Evolutionary conservation across 2,797 vertebrate genomes (phyloP).

Genomic region (Rhynchonycteris naso): DNA sequence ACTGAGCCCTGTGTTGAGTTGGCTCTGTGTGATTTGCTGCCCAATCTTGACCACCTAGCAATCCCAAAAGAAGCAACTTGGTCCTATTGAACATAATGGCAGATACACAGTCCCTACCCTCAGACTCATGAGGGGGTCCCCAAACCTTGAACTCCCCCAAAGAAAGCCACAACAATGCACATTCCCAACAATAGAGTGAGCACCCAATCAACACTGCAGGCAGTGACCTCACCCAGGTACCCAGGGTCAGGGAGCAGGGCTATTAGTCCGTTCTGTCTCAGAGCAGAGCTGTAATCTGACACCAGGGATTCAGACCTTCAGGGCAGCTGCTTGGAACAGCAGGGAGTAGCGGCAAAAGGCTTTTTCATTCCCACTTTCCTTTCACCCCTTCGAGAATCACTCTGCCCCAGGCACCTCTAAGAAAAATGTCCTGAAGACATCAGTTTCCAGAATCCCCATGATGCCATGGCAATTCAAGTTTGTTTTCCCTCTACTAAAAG

Average conservation of each 20-base stretch:
- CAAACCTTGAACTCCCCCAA: not conserved
- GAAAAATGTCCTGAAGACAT: conserved; percentile 32
- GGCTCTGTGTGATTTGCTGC: not conserved
- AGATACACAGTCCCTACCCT: not conserved
- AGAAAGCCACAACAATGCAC: not conserved
- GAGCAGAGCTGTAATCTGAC: conserved; percentile 56
- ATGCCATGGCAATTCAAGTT: not conserved
- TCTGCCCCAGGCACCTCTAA: not conserved
- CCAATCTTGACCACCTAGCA: not conserved
- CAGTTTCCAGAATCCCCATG: not conserved
- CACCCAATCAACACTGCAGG: conserved; percentile 46
- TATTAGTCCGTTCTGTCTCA: not conserved
- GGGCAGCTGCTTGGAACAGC: not conserved
- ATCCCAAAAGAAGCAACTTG: conserved; percentile 46
- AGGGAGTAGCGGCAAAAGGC: conserved; percentile 15
- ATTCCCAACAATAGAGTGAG: not conserved
- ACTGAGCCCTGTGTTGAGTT: not conserved
- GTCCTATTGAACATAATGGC: not conserved
- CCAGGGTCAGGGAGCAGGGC: not conserved
- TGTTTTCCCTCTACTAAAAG: conserved; percentile 37
- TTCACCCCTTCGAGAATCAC: conserved; percentile 31
- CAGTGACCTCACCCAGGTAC: conserved; percentile 65
- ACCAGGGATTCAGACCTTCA: conserved; percentile 47
- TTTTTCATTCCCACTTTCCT: conserved; percentile 39
- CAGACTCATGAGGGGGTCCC: not conserved